phyloP scores from a whole-genome alignment of 2,888 invertebrate species.

The Mesoligia furuncula region DNA sequence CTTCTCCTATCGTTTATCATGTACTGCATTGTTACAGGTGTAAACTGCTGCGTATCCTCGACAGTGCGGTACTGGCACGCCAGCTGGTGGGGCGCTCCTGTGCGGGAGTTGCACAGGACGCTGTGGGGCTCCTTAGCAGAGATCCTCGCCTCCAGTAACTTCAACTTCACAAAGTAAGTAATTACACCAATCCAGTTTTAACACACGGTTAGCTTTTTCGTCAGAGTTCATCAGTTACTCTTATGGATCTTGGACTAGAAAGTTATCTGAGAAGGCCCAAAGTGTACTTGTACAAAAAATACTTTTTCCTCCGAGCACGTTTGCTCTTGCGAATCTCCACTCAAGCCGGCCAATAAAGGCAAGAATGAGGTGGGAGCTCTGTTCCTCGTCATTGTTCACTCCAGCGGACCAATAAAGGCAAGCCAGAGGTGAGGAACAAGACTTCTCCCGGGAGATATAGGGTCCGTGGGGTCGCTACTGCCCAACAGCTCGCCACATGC shows the following conservation, averaged over 20 bases:
- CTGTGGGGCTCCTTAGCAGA: slow-evolving; percentile 94
- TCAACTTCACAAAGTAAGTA: slow-evolving; percentile 82
- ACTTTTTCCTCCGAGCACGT: too few species aligned
- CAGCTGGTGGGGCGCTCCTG: slow-evolving; percentile 95
- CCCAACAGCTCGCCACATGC: too few species aligned
- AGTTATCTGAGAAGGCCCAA: neutral
- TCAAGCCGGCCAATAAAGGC: too few species aligned
- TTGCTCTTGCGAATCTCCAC: too few species aligned
- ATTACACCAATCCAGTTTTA: neutral
- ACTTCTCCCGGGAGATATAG: too few species aligned
- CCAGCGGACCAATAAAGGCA: too few species aligned
- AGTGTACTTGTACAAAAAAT: too few species aligned
- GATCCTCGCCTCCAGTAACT: slow-evolving; percentile 90
- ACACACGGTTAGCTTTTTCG: neutral
- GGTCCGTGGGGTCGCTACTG: too few species aligned
- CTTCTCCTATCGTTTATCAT: neutral
- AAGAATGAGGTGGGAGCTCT: too few species aligned
- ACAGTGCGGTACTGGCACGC: slow-evolving; percentile 94
- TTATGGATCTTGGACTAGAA: neutral
- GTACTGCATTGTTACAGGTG: slow-evolving; percentile 89
- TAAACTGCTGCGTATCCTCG: slow-evolving; percentile 93
- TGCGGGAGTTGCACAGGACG: slow-evolving; percentile 93
- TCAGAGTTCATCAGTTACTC: neutral
- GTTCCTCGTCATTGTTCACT: too few species aligned
- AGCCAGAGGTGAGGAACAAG: too few species aligned